Conservation (phyloP, 37 sponge, comb jelly and placozoan species). For the Halichondria panicea region DNA sequence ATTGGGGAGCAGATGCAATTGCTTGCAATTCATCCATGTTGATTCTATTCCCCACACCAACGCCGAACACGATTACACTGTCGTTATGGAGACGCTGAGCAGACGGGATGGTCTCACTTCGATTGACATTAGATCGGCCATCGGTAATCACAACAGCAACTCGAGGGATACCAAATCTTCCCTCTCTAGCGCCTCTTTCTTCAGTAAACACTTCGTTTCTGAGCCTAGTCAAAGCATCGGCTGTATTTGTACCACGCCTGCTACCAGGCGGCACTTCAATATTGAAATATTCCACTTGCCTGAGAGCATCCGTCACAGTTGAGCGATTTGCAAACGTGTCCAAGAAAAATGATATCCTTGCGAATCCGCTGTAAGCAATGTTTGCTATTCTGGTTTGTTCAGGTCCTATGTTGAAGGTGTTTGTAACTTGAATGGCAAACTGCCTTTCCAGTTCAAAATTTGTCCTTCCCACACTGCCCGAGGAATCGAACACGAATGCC, state of each 20-base stretch:
- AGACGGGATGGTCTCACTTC: constrained; percentile 10
- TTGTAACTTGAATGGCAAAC: constrained; percentile 28
- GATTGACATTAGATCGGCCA: constrained; percentile 47
- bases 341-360: constrained; percentile 11
- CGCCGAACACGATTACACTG: constrained; percentile 30
- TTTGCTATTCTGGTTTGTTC: constrained; percentile 33
- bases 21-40: constrained; percentile 25
- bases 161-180: constrained; percentile 25
- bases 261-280: neutral
- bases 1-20: constrained; percentile 30
- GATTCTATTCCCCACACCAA: constrained; percentile 28
- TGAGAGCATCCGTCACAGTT: constrained; percentile 7
- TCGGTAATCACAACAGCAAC: constrained; percentile 60
- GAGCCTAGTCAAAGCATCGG: constrained; percentile 26
- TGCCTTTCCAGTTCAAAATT: constrained; percentile 30
- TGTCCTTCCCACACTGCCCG: constrained; percentile 37
- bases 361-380: constrained; percentile 29
- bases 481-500: constrained; percentile 37
- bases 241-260: constrained; percentile 55
- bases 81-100: constrained; percentile 14
- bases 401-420: constrained; percentile 31
- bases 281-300: constrained; percentile 11
- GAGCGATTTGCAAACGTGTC: constrained; percentile 6
- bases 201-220: constrained; percentile 15
- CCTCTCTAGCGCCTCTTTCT: constrained; percentile 32